Base-by-base conservation (phyloP, 92 coral and sea anemone species). In the Desmophyllum pertusum region DNA sequence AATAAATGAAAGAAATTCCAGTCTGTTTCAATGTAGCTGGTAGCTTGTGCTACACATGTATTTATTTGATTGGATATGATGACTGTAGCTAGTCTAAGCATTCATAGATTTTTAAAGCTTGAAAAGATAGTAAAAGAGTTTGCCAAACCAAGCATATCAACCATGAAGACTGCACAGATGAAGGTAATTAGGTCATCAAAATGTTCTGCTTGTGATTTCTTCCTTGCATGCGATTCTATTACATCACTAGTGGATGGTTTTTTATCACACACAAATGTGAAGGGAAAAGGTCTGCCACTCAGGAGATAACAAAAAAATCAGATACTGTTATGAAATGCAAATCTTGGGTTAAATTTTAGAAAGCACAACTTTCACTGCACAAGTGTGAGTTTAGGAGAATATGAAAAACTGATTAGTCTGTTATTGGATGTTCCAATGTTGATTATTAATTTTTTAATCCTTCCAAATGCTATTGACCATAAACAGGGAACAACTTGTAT, bases 181-280 rank as follows among this genome's bases (percentile, higher is more conserved):
- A 50, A 74, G 35, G 65, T n/a, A 75, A 21, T 75, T 51, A 75
- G 17, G 63, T 75, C 64, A 75, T 75, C 76, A 72, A 40, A 70
- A 51, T 50, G 64, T 48, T 75, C 19, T 72, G 55, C 13, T 75
- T 52, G 18, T 51, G 79, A 50, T 51, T 51, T 75, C 79, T 35
- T 36, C n/a, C 36, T 48, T 1, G 9, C 3, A 25, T 57, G 30
- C 11, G 65, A 59, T 59, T 59, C 31, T 2, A 75, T 75, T 75
- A 19, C 30, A 35, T 51, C 79, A 75, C 43, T 33, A 19, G 25
- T 48, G 29, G 5, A 50, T 41, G 79, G 79, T 31, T 51, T 75
- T n/a, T 33, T 50, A 33, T 75, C 10, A 19, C 7, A 10, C n/a
- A n/a, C n/a, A n/a, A n/a, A n/a, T n/a, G n/a, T n/a, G n/a, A n/a